phyloP scores from a whole-genome alignment of 1,140 invertebrate species.

The Popillia japonica region DNA sequence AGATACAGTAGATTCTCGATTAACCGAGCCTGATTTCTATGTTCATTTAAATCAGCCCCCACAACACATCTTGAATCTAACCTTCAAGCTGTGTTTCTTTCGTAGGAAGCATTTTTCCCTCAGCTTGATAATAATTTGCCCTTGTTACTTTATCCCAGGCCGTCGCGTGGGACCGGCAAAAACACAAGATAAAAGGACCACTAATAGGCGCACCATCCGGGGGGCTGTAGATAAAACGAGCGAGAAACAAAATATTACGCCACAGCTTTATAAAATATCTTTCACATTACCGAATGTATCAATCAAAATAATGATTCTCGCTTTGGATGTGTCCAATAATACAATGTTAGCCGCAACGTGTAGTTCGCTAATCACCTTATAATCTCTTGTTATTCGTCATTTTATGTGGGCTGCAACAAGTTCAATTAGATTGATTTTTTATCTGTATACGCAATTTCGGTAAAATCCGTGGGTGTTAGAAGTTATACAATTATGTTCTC shows the following conservation, averaged over 20 bases:
- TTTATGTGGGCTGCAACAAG: too few species aligned
- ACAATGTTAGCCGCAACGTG: not conserved
- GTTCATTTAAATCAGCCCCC: too few species aligned
- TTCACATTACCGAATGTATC: not conserved
- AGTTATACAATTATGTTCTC: too few species aligned
- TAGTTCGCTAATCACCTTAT: not conserved
- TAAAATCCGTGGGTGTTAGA: too few species aligned
- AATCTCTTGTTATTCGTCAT: too few species aligned
- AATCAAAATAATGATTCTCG: constrained; percentile 1
- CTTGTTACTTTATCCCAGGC: constrained; percentile 1
- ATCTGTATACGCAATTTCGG: too few species aligned
- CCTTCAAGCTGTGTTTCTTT: too few species aligned
- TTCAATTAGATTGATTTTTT: too few species aligned
- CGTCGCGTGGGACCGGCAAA: not conserved
- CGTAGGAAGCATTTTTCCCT: too few species aligned
- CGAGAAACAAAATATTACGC: not conserved
- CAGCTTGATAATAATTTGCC: constrained; percentile 11
- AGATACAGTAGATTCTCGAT: too few species aligned
- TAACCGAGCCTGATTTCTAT: too few species aligned
- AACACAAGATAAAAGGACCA: not conserved
- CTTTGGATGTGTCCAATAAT: not conserved
- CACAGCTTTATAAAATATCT: not conserved
- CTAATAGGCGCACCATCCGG: not conserved
- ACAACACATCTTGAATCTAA: too few species aligned
- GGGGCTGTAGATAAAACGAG: not conserved